Base-by-base conservation (phyloP, 2,888 invertebrate genomes). In the Allygus modestus region DNA sequence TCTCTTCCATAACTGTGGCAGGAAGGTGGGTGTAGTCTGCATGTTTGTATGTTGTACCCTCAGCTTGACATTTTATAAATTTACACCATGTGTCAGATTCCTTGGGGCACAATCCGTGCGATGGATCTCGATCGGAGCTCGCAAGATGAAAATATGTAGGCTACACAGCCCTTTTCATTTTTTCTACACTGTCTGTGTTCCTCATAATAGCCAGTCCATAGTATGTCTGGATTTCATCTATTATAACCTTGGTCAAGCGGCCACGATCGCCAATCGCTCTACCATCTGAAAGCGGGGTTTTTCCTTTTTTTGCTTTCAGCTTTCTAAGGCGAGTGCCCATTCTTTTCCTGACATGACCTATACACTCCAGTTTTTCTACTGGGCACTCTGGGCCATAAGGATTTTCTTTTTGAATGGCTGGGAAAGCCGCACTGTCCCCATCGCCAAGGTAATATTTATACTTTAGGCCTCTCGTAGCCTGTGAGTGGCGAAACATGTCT, bases 341-440 rank as follows among this genome's bases (percentile, higher is more conserved):
- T 41, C 84, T 17, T 26, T 84, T 84, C 17, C 65, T 69, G 0
- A 84, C 61, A 31, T 84, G 73, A 0, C 82, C 82, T 0, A 84
- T 33, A 58, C 84, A 84, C 37, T 82, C 75, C n/a, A 73, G 82
- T 61, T 84, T 82, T 4, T 26, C 15, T 12, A 77, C 31, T 15
- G n/a, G 1, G 4, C 9, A 12, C 17, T 43, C 17, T 4, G 26
- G 12, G 1, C 77, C 77, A 77, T 77, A 77, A 4, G 46, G 46
- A 9, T n/a, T 46, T 20, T 28, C 31, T 15, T 77, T 43, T 43
- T 11, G 5, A 20, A 77, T 33, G n/a, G 26, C 20, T 11, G 20
- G 12, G 20, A 77, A 77, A 20, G 28, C 71, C 12, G 12, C 23
- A n/a, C 20, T 28, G n/a, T 43, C 77, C 2, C 77, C 77, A 23